Percentiles rank a stretch among this genome's conserved stretches.
Conservation (phyloP, 2,113 vertebrate genomes). For the Pipa parva region DNA sequence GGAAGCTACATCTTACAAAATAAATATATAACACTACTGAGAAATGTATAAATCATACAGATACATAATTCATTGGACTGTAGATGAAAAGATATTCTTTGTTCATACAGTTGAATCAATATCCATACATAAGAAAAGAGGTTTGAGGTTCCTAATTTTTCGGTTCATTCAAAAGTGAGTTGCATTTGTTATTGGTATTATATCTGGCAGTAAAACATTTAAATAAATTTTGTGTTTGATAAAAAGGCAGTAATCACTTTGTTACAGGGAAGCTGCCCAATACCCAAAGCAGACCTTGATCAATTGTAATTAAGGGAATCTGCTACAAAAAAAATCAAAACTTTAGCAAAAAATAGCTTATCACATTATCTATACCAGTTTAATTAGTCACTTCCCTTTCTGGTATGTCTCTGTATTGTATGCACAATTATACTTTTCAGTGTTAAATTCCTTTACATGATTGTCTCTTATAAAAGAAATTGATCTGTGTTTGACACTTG, state of each 20-base stretch:
- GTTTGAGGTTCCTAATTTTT: neutral
- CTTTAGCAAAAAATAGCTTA: too few species aligned
- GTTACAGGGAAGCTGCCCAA: too few species aligned
- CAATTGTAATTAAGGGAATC: too few species aligned
- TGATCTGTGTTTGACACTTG: too few species aligned
- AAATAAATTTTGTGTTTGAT: neutral
- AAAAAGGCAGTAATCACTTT: neutral
- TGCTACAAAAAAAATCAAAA: too few species aligned
- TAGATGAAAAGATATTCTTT: conserved; percentile 27
- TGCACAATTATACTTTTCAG: too few species aligned
- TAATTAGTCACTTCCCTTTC: too few species aligned
- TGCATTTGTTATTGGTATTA: neutral
- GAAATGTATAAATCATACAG: conserved; percentile 34
- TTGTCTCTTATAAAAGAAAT: too few species aligned
- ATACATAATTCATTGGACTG: conserved; percentile 37
- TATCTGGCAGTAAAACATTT: neutral
- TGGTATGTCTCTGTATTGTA: too few species aligned
- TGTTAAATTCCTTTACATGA: too few species aligned
- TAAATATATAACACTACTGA: conserved; percentile 39
- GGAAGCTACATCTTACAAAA: conserved; percentile 26
- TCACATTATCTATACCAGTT: too few species aligned
- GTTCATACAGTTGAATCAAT: conserved; percentile 25
- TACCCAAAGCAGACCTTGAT: too few species aligned
- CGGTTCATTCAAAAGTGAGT: neutral
- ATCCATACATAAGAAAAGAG: conserved; percentile 26